Percentiles rank a stretch among this genome's conserved stretches.
Conservation (phyloP, 1,140 invertebrate species). For the Laupala kohalensis region DNA sequence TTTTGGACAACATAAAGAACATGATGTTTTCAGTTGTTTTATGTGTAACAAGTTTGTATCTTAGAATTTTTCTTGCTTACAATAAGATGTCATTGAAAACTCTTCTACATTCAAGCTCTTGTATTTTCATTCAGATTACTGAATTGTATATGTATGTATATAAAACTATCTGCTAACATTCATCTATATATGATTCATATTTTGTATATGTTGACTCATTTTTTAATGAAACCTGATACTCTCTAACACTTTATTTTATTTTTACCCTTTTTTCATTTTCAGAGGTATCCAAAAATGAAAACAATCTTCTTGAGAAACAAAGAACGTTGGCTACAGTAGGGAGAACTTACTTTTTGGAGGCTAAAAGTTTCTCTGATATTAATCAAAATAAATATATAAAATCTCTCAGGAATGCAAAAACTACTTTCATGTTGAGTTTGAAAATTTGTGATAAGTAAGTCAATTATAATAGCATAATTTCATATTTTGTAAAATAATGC, state of each 20-base stretch:
- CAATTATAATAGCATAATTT: conserved; percentile 7
- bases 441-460: conserved; percentile 55
- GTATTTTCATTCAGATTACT: too few species aligned
- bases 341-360: conserved; percentile 61
- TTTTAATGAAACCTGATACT: not conserved
- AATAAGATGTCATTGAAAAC: too few species aligned
- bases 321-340: conserved; percentile 81
- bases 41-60: too few species aligned
- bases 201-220: not conserved
- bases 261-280: not conserved
- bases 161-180: not conserved
- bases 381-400: conserved; percentile 27
- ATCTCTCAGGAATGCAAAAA: conserved; percentile 50
- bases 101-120: too few species aligned
- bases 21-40: too few species aligned
- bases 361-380: conserved; percentile 37
- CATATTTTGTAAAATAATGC: conserved; percentile 13
- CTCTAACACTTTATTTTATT: not conserved
- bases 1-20: too few species aligned
- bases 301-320: conserved; percentile 70
- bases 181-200: not conserved
- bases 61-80: too few species aligned
- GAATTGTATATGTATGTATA: too few species aligned
- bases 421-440: conserved; percentile 63
- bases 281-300: conserved; percentile 39